These are phyloP conservation scores for Agrochola litura DNA, from an alignment of 2,888 invertebrate genomes.

Conservation along the genomic window DNA sequence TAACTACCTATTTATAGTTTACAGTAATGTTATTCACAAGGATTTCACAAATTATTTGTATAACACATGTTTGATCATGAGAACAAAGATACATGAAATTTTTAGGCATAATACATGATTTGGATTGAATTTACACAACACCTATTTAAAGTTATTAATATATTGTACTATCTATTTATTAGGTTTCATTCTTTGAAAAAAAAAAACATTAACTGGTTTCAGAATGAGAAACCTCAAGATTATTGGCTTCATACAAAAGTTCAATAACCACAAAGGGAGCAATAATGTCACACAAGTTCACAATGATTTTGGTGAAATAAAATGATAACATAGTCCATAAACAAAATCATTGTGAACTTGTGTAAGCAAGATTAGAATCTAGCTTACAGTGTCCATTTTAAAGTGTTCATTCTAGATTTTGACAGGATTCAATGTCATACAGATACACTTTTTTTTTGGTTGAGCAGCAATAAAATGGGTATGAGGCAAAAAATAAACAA, in stretches of 20 bases:
- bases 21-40: constrained; percentile 33
- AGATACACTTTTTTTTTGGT: constrained; percentile 4
- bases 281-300: background rate
- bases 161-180: background rate
- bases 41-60: constrained; percentile 14
- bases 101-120: constrained; percentile 1
- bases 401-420: constrained; percentile 39
- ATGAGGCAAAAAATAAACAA: constrained; percentile 56
- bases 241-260: constrained; percentile 3
- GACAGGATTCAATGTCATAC: constrained; percentile 49
- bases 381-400: constrained; percentile 14
- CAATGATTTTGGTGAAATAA: constrained; percentile 5
- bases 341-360: background rate
- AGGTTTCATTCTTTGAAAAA: constrained; percentile 7
- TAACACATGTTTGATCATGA: constrained; percentile 14
- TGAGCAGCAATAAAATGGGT: constrained; percentile 23
- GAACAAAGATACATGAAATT: constrained; percentile 29
- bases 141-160: background rate
- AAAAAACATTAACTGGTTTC: constrained; percentile 12
- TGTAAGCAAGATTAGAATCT: too few relatives aligned
- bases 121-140: constrained; percentile 6
- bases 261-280: background rate
- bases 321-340: constrained; percentile 1
- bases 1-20: constrained; percentile 8
- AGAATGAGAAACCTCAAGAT: constrained; percentile 12